These are phyloP conservation scores for Sminthopsis crassicaudata DNA, from an alignment of 2,113 vertebrate genomes.

Conservation along the genomic window DNA sequence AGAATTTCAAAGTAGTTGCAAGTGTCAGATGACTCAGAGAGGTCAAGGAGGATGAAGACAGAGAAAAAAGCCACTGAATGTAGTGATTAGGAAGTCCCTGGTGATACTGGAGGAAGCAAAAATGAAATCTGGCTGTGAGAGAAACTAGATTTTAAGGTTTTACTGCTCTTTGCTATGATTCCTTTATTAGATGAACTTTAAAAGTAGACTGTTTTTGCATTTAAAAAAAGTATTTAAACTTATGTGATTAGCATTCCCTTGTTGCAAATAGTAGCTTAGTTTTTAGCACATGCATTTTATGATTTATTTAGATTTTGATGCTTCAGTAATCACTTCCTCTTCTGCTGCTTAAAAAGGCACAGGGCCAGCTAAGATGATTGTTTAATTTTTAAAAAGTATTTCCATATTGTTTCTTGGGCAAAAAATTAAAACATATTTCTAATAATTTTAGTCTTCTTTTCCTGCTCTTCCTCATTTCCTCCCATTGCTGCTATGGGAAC, in stretches of 20 bases:
- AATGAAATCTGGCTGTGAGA: slow-evolving; percentile 42
- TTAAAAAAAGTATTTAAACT: background rate
- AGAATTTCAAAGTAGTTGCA: no score
- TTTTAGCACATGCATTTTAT: slow-evolving; percentile 73
- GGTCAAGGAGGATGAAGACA: background rate
- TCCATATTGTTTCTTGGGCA: background rate
- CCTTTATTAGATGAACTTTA: background rate
- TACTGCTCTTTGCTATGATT: background rate
- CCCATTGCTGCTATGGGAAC: background rate
- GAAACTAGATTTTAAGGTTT: background rate
- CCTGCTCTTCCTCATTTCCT: background rate
- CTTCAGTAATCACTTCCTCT: slow-evolving; percentile 70
- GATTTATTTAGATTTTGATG: slow-evolving; percentile 65
- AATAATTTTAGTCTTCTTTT: background rate
- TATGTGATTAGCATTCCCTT: background rate
- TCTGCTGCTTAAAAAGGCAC: slow-evolving; percentile 45
- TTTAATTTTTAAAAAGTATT: slow-evolving; percentile 28
- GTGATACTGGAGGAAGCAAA: background rate
- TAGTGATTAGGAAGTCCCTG: background rate
- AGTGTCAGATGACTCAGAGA: background rate
- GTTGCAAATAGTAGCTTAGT: slow-evolving; percentile 56
- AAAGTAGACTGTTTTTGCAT: background rate
- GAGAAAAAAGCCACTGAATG: background rate
- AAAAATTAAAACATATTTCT: background rate
- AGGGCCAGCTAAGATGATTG: slow-evolving; percentile 12